A percentile compares a stretch with the other conserved stretches of the same genome.
Conservation (phyloP, 2,113 vertebrate species). For the Eulemur rufifrons region DNA sequence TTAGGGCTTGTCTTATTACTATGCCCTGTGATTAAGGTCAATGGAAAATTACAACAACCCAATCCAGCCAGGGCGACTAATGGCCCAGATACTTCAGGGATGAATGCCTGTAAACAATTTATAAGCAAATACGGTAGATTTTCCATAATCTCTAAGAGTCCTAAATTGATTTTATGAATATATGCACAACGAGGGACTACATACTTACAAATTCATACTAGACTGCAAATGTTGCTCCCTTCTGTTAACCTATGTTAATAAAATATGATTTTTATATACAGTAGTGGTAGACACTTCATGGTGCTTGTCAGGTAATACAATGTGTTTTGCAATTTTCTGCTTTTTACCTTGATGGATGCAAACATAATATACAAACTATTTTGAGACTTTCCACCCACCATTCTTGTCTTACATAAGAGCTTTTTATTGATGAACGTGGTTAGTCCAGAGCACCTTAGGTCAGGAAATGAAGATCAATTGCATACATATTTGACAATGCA, state of each 20-base stretch:
- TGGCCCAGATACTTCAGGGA: not conserved
- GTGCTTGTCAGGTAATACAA: slow-evolving; percentile 30
- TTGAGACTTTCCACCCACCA: not conserved
- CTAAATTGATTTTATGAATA: not conserved
- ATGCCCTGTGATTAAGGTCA: too few species aligned
- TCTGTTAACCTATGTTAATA: not conserved
- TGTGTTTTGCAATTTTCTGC: slow-evolving; percentile 7
- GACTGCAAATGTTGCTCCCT: not conserved
- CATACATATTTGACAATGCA: slow-evolving; percentile 15
- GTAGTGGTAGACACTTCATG: not conserved
- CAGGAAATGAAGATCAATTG: slow-evolving; percentile 53
- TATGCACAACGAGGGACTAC: not conserved
- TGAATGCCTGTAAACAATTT: not conserved
- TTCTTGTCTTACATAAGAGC: slow-evolving; percentile 12
- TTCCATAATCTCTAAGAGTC: not conserved
- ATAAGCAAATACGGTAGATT: not conserved
- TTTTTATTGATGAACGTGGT: slow-evolving; percentile 39
- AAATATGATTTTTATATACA: slow-evolving; percentile 45
- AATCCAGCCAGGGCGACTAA: not conserved
- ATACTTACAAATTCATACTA: not conserved
- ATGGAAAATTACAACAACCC: not conserved
- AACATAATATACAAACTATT: slow-evolving; percentile 38
- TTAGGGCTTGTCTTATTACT: too few species aligned
- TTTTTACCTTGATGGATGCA: slow-evolving; percentile 55
- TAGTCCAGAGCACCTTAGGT: slow-evolving; percentile 18